Percentiles rank a stretch among this genome's conserved stretches.
Conservation (phyloP, 2,797 vertebrate species). For the Spinibarbus caldwelli region DNA sequence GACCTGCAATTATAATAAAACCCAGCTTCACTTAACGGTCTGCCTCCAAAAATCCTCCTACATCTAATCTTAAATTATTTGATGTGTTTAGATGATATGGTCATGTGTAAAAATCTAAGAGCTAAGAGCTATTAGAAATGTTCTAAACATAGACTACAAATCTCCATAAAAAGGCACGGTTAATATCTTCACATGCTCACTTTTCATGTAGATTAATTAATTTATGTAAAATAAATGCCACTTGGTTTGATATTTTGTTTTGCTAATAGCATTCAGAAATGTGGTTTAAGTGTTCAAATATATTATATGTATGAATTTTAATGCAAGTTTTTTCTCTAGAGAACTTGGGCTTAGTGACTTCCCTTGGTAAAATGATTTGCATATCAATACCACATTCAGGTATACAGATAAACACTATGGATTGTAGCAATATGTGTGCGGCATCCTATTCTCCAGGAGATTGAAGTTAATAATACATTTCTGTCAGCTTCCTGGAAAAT, state of each 20-base stretch:
- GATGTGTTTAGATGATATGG: not conserved
- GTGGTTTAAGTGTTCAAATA: not conserved
- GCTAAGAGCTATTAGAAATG: not conserved
- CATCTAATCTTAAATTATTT: not conserved
- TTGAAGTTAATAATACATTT: conserved; percentile 2
- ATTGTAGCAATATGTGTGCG: not conserved
- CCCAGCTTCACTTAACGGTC: not conserved
- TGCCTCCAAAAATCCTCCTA: not conserved
- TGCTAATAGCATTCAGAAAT: not conserved
- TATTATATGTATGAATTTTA: not conserved
- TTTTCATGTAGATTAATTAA: not conserved
- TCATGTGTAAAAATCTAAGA: not conserved
- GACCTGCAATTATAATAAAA: not conserved
- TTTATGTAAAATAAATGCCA: not conserved
- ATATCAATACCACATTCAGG: not conserved
- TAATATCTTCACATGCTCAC: not conserved
- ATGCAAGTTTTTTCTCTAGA: not conserved
- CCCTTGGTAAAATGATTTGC: not conserved
- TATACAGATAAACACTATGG: not conserved
- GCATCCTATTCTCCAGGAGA: not conserved
- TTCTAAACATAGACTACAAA: not conserved
- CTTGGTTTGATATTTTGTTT: not conserved
- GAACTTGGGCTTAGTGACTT: not conserved
- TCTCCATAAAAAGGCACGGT: not conserved
- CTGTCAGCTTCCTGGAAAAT: not conserved